Evolutionary conservation across 2,797 vertebrate genomes (phyloP), one percentile per base, ranked within the genome.

Genomic region (Cheirogaleus major): DNA sequence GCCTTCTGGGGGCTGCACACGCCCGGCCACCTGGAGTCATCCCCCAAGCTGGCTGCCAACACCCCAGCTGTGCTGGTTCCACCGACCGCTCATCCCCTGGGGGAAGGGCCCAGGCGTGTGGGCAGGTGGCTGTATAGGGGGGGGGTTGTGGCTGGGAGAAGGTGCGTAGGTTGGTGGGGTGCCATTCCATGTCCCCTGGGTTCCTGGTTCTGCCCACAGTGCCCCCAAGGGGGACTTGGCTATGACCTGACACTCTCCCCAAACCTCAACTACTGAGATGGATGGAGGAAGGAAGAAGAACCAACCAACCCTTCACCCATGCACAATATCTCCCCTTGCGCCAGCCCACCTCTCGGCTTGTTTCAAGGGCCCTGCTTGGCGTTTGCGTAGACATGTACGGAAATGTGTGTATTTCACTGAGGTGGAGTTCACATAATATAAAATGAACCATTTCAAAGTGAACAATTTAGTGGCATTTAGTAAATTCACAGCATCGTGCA

Each of bases 41-140:
- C 41, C 41, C 41, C 41, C 41, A 43, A 43, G 41, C 41, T 5
- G 41, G 65, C 59, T 25, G 11, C 59, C 38, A 8, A 35, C 3
- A 0, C 55, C 30, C 23, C 35, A 4, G 22, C n/a, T 15, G 22
- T 3, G 4, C 17, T 0, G 22, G 63, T 10, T 15, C 30, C 5
- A 20, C 0, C 0, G 27, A 13, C 6, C 0, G 18, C 4, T 1
- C 22, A 48, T 35, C 7, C 50, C 25, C 25, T 2, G 41, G 55
- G 38, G 2, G 4, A 27, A 13, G 38, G 38, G 55, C 65, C 67
- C 18, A 25, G n/a, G 3, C 0, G 0, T 9, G 32, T 10, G 25
- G 20, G 48, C 59, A 48, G 18, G 5, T 20, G 45, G 13, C 6
- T 1, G 1, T 22, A 12, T 3, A 0, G 4, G 1, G 22, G 7